Evolutionary conservation across 2,113 vertebrate species (phyloP), one percentile per base, ranked within the genome.

Genomic region (Onychostruthus taczanowskii): DNA sequence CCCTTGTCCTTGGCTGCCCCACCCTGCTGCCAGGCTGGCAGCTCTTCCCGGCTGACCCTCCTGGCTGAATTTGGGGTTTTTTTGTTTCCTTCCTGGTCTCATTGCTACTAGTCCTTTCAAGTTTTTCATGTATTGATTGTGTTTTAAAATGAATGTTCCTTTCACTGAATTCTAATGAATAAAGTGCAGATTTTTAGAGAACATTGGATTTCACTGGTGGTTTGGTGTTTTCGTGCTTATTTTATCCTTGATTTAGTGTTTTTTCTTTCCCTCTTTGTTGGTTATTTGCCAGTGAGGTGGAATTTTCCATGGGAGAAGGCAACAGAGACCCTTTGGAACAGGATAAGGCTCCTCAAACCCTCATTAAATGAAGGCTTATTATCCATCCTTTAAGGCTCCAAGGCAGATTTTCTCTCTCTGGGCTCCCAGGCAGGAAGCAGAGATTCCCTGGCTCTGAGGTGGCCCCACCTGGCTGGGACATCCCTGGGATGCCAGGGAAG

Each of bases 91-190:
- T 68, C 82, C 83, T 79, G 78, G 26, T 89, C 87, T 95, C 91
- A 46, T 77, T 30, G 80, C 87, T 87, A 56, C 80, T 79, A 55
- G 92, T 93, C 93, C 90, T 85, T 79, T 30, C 28, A 72, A 83
- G 78, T 90, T 96, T 82, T 87, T 86, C 73, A 95, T 89, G 90
- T 96, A 62, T 92, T 94, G 94, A 90, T 95, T 94, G 96, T 95
- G 94, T 93, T 97, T 94, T 91, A 52, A 90, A 90, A 76, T 95
- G 96, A 96, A 97, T 96, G 96, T 96, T 87, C 84, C 92, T 94
- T 96, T 96, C 93, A 95, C 94, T 84, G 86, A 96, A 90, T 58
- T 85, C 90, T 96, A 67, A 95, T 86, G 89, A 96, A 95, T 96
- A 97, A 97, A 97, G 86, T 91, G 84, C 77, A 73, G 87, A 73